Conservation (phyloP, 2,797 vertebrate species). For the Amblyraja radiata region DNA sequence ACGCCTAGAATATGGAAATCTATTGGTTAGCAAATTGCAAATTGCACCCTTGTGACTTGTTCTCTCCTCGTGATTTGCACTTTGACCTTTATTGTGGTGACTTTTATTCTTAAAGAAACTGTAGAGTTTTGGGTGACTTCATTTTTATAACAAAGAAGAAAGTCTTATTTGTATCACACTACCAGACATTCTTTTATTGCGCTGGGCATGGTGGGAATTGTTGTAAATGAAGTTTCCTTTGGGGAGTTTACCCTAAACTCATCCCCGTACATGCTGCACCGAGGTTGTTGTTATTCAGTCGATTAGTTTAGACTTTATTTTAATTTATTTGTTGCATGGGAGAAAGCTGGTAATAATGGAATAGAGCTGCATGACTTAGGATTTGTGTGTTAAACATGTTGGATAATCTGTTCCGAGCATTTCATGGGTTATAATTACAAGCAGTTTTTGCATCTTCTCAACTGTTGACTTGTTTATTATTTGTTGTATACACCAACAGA, state of each 20-base stretch:
- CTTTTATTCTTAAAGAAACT: constrained; percentile 67
- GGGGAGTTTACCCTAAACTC: constrained; percentile 72
- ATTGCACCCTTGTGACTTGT: constrained; percentile 58
- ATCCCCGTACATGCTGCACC: constrained; percentile 72
- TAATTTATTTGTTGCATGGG: constrained; percentile 96
- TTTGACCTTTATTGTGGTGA: constrained; percentile 58
- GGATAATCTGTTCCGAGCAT: constrained; percentile 85
- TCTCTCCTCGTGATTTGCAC: constrained; percentile 69
- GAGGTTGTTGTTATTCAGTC: constrained; percentile 61
- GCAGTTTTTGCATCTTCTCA: constrained; percentile 68
- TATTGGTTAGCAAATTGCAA: constrained; percentile 49
- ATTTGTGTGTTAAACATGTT: constrained; percentile 92
- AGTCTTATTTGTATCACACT: constrained; percentile 83
- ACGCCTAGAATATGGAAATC: constrained; percentile 53
- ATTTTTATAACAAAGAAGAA: constrained; percentile 63
- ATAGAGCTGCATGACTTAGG: constrained; percentile 98
- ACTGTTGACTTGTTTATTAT: constrained; percentile 90
- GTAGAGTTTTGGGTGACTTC: constrained; percentile 63
- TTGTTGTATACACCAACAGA: constrained; percentile 95
- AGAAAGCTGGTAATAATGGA: constrained; percentile 84
- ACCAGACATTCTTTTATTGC: constrained; percentile 67
- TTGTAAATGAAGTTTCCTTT: constrained; percentile 77
- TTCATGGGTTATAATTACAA: constrained; percentile 68
- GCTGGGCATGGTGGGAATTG: constrained; percentile 76
- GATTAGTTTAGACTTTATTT: constrained; percentile 70